A percentile compares a stretch with the other conserved stretches of the same genome.
Evolutionary conservation across 2,797 vertebrate genomes (phyloP).

Genomic region (Onychomys leucogaster): DNA sequence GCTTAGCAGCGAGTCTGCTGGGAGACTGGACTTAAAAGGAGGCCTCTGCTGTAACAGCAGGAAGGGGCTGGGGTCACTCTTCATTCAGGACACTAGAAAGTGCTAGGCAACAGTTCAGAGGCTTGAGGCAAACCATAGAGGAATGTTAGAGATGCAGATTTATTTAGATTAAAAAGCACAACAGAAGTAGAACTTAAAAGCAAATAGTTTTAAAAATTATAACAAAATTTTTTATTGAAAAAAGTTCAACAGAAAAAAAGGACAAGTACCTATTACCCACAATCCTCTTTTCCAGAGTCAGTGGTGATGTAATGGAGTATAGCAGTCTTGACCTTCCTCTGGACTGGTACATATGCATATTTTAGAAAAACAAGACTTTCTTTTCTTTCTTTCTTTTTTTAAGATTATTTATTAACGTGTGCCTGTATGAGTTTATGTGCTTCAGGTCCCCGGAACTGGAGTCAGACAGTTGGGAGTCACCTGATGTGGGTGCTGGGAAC

Average conservation of each 20-base stretch:
- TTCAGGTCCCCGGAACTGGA: background rate
- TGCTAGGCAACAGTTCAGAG: background rate
- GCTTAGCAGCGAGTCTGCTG: slow-evolving; percentile 13
- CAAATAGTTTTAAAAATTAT: slow-evolving; percentile 45
- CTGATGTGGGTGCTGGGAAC: background rate
- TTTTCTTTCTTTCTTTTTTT: background rate
- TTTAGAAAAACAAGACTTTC: slow-evolving; percentile 64
- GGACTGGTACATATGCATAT: background rate
- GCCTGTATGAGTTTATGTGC: background rate
- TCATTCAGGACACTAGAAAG: background rate
- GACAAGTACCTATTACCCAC: background rate
- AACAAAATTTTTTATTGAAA: slow-evolving; percentile 19
- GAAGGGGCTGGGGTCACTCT: background rate
- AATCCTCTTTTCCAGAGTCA: background rate
- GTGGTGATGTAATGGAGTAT: background rate
- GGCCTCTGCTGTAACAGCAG: background rate
- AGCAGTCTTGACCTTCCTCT: background rate
- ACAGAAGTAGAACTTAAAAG: slow-evolving; percentile 24
- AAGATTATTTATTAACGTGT: background rate
- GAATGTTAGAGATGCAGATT: slow-evolving; percentile 42
- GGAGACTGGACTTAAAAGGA: background rate
- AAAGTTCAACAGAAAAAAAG: slow-evolving; percentile 57
- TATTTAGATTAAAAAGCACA: slow-evolving; percentile 29
- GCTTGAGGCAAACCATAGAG: slow-evolving; percentile 1
- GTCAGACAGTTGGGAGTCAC: background rate